A percentile compares a stretch with the other conserved stretches of the same genome.
Evolutionary conservation across 2,888 invertebrate genomes (phyloP).

Genomic region (Coleophora deauratella): DNA sequence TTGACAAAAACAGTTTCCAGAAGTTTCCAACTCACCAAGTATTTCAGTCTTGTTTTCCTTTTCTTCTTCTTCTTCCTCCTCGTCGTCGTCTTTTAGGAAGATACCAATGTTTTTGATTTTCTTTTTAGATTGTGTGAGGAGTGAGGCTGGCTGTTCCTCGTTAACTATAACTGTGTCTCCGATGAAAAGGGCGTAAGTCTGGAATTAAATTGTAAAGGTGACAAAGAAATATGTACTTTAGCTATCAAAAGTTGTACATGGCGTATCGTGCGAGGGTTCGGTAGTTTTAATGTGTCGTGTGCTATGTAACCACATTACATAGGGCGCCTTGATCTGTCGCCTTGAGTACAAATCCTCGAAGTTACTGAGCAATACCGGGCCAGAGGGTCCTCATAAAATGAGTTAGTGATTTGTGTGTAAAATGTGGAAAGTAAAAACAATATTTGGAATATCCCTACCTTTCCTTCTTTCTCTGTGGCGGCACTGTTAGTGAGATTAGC

Average conservation of each 20-base stretch:
- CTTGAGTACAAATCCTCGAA: too few relatives aligned
- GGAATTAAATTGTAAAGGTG: constrained; percentile 10
- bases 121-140: constrained; percentile 94
- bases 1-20: too few relatives aligned
- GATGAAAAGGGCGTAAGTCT: constrained; percentile 91
- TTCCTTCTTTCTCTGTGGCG: constrained; percentile 88
- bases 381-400: too few relatives aligned
- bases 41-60: constrained; percentile 84
- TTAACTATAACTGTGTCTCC: constrained; percentile 98
- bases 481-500: constrained; percentile 88
- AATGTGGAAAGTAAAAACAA: too few relatives aligned
- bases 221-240: too few relatives aligned
- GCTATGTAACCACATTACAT: too few relatives aligned
- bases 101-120: constrained; percentile 96
- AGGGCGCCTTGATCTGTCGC: too few relatives aligned
- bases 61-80: constrained; percentile 88
- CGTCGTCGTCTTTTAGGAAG: constrained; percentile 92
- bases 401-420: too few relatives aligned
- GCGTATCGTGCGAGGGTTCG: too few relatives aligned
- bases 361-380: too few relatives aligned
- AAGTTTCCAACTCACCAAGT: constrained; percentile 64
- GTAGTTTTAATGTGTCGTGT: too few relatives aligned
- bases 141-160: constrained; percentile 88
- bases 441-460: constrained; percentile 74
- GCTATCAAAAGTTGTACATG: neutral